Evolutionary conservation across 1,140 invertebrate genomes (phyloP), one percentile per base, ranked within the genome.

Genomic region (Drosophila mayri): DNA sequence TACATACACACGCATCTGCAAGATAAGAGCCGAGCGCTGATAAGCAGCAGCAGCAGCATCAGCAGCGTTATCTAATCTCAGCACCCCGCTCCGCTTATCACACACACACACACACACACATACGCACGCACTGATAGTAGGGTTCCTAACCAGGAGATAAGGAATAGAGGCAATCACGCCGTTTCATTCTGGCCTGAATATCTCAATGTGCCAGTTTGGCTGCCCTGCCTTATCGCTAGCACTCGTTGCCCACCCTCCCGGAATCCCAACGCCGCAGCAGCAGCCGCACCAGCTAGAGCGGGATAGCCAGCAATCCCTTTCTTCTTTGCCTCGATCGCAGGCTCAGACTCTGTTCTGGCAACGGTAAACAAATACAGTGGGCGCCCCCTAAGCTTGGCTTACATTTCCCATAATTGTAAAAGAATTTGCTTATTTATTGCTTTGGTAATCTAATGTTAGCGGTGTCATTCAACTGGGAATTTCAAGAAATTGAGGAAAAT

Each of bases 151-250:
- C 46, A 71, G 50, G 28, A 46, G 68, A 72, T 72, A 72, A 71
- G 66, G 14, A 58, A 58, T 22, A 62, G 57, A 55, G 32, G 63
- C 63, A 66, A 72, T 72, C 70, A 72, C 70, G 66, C 44, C 44
- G 67, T 32, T 58, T 60, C 67, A 72, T 47, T 72, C 70, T 72
- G 70, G 43, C 70, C 66, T 72, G 70, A 57, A 72, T 65, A 62
- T 60, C 62, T 71, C 50, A 58, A 46, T 57, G 65, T 68, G 65
- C 62, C 66, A 70, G 43, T 67, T 63, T 63, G 35, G 50, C 35
- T 59, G 35, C 61, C 43, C 67, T 78, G 47, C 60, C 67, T 76
- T 82, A 77, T 83, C 81, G 35, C 35, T 35, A 35, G 14, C 50
- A 20, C 22, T 66, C 64, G 58, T 50, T 57, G 58, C 60, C 40